Percentiles rank a stretch among this genome's conserved stretches.
phyloP scores from a whole-genome alignment of 2,888 invertebrate species.

The Lithosia quadra region DNA sequence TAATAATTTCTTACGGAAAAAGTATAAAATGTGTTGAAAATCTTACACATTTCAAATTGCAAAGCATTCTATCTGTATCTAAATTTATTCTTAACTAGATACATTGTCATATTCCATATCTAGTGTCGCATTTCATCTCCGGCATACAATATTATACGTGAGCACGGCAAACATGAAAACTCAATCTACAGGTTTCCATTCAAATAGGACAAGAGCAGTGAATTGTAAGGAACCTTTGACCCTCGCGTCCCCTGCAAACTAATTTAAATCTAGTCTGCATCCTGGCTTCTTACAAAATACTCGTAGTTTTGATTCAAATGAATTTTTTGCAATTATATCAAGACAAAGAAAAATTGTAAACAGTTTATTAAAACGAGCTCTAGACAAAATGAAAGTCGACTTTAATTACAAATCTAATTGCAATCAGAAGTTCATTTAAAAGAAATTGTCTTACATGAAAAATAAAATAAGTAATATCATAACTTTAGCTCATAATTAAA shows the following conservation, averaged over 20 bases:
- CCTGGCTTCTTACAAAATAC: conserved; percentile 32
- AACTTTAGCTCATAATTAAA: conserved; percentile 59
- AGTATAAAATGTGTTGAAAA: background rate
- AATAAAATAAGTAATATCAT: conserved; percentile 47
- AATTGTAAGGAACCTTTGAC: conserved; percentile 39
- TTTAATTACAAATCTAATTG: conserved; percentile 38
- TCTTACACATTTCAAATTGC: background rate
- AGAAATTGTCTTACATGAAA: conserved; percentile 31
- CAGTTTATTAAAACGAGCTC: conserved; percentile 33
- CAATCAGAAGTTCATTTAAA: conserved; percentile 32
- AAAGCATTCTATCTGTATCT: background rate
- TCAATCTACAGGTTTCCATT: conserved; percentile 28
- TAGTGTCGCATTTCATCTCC: conserved; percentile 20
- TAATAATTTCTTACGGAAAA: background rate
- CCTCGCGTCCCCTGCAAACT: conserved; percentile 30
- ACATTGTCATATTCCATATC: background rate
- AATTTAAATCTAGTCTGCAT: conserved; percentile 38
- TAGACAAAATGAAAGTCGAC: conserved; percentile 44
- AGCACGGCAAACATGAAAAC: conserved; percentile 36
- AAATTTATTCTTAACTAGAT: conserved; percentile 1
- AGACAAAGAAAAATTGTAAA: conserved; percentile 38
- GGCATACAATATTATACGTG: conserved; percentile 12
- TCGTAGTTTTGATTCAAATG: conserved; percentile 30
- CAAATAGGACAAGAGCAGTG: conserved; percentile 34
- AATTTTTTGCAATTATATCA: conserved; percentile 35